Conservation (phyloP, 2,888 invertebrate genomes). For the Mycalesis mineus region DNA sequence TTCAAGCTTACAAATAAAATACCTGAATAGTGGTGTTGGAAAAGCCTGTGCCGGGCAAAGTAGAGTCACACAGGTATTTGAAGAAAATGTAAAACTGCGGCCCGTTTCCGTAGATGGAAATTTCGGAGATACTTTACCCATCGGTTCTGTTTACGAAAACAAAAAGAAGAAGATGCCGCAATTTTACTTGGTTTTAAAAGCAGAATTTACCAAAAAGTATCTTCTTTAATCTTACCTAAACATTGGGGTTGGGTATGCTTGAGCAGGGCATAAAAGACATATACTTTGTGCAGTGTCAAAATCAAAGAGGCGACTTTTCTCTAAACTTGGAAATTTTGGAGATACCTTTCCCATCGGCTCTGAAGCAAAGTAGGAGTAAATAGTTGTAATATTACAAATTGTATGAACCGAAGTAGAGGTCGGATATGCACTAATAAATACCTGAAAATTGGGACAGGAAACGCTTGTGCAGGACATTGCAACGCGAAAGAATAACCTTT, state of each 20-base stretch:
- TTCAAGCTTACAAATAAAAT: conserved; percentile 47
- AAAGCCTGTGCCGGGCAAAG: conserved; percentile 85
- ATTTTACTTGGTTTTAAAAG: neutral
- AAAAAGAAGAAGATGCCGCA: conserved; percentile 23
- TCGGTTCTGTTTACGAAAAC: conserved; percentile 81
- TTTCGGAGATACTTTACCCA: conserved; percentile 88
- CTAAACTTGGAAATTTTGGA: conserved; percentile 78
- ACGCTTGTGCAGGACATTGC: conserved; percentile 83
- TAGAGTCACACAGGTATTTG: conserved; percentile 77
- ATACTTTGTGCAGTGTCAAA: conserved; percentile 61
- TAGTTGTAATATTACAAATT: neutral
- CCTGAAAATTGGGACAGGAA: conserved; percentile 81
- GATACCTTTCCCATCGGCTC: conserved; percentile 83
- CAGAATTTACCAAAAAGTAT: conserved; percentile 17
- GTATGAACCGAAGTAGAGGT: neutral
- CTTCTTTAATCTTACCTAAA: conserved; percentile 80
- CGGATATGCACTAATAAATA: conserved; percentile 40
- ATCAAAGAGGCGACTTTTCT: conserved; percentile 64
- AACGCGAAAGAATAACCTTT: conserved; percentile 70
- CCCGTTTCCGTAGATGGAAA: conserved; percentile 73
- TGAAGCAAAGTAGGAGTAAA: conserved; percentile 43
- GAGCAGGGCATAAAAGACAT: conserved; percentile 81
- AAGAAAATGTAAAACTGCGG: conserved; percentile 69
- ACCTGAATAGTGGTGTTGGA: conserved; percentile 86
- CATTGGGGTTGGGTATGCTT: conserved; percentile 84